Percentiles rank a stretch among this genome's conserved stretches.
phyloP scores from a whole-genome alignment of 2,888 invertebrate species.

The Rhagonycha fulva region DNA sequence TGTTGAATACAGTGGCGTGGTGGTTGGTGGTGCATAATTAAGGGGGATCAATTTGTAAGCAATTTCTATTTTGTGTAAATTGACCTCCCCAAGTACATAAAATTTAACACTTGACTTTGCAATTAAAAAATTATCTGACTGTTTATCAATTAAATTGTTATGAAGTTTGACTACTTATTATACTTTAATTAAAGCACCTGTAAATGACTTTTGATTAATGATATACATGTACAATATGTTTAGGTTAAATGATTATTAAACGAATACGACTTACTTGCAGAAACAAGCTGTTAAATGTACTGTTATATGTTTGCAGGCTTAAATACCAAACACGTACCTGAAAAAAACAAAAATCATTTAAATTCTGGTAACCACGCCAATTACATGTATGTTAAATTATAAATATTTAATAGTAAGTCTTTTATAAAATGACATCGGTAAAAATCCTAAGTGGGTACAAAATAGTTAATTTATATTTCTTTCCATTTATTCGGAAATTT shows the following conservation, averaged over 20 bases:
- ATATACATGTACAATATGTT: neutral
- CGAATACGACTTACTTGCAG: slow-evolving; percentile 16
- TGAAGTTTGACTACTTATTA: neutral
- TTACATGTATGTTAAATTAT: slow-evolving; percentile 7
- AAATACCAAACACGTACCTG: slow-evolving; percentile 17
- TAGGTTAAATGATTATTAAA: slow-evolving; percentile 2
- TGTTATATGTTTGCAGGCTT: slow-evolving; percentile 14
- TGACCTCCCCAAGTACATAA: neutral
- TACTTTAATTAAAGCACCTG: neutral
- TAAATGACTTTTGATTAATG: neutral
- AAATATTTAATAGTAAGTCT: neutral
- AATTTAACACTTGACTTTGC: neutral
- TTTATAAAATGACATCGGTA: slow-evolving; percentile 3
- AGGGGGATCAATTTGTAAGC: neutral
- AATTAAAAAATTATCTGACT: neutral
- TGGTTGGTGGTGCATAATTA: neutral
- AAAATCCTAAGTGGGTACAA: neutral
- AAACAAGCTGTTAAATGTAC: slow-evolving; percentile 12
- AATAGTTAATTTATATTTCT: neutral
- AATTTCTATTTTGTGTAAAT: neutral
- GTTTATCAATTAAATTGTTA: neutral
- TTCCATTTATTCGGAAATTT: neutral
- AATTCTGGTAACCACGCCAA: slow-evolving; percentile 12
- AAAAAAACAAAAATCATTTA: slow-evolving; percentile 15
- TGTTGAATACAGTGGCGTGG: neutral